Evolutionary conservation across 2,888 invertebrate species (phyloP), one percentile per base, ranked within the genome.

Genomic region (Alcis repandata): DNA sequence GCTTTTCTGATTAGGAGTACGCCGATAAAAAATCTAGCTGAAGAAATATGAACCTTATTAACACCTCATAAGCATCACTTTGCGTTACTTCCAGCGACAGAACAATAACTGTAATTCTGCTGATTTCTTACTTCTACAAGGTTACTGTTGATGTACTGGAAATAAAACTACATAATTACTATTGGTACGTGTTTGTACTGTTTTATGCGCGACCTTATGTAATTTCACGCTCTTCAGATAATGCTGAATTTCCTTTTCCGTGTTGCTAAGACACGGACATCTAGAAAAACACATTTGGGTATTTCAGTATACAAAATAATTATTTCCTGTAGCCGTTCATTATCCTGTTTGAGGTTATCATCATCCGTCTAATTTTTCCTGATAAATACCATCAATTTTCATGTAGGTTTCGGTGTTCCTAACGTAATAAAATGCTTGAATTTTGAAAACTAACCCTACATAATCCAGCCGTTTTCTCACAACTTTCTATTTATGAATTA

Each of bases 1-100:
- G 87, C 87, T 90, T 91, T 91, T 91, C 90, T 90, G 92, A 92
- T 92, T 92, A 91, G 85, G 80, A 82, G 80, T 80, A 82, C 75
- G 78, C 77, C 85, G 92, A 91, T 91, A 91, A 91, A 88, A 79
- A 83, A 78, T 10, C 67, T 60, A 73, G 72, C 65, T 79, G 79
- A 72, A 60, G 77, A 58, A 90, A 85, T 83, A 72, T 84, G 71
- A 75, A 76, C 68, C 83, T 73, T 87, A 75, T 77, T 53, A 53
- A 17, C 60, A 53, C n/a, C 68, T 9, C 53, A 70, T 87, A 89
- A 75, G 83, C 74, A 68, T 69, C 70, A 85, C 36, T 83, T 87
- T 85, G 70, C 70, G 60, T 74, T 77, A 72, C 45, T 52, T 63
- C 71, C 65, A 52, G 69, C 72, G 79, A 86, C 86, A 86, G 85